Evolutionary conservation across 2,113 vertebrate species (phyloP).

Genomic region (Pycnonotus jocosus): DNA sequence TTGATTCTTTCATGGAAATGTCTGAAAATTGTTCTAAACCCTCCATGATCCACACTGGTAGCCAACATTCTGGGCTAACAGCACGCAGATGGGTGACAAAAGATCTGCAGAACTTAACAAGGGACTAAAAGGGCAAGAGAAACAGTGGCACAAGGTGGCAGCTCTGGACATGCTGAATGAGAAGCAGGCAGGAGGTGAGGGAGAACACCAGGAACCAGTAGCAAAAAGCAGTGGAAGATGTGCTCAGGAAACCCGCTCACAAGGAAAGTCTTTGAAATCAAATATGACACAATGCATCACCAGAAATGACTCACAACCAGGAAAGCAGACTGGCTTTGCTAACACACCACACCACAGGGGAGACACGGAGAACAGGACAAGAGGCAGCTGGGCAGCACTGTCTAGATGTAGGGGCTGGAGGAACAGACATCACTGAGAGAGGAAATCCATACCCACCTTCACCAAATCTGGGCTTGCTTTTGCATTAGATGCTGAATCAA

Average conservation of each 20-base stretch:
- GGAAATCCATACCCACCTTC: slow-evolving; percentile 88
- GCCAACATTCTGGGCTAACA: background rate
- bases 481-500: slow-evolving; percentile 82
- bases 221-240: background rate
- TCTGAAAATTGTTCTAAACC: background rate
- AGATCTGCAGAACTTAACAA: background rate
- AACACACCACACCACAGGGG: background rate
- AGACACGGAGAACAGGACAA: background rate
- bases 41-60: background rate
- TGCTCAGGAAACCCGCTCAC: background rate
- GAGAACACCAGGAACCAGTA: background rate
- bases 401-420: background rate
- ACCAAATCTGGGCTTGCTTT: slow-evolving; percentile 81
- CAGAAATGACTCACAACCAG: background rate
- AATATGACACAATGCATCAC: background rate
- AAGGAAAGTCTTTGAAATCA: background rate
- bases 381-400: background rate
- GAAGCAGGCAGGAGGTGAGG: background rate
- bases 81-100: background rate
- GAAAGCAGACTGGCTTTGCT: background rate
- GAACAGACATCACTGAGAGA: background rate
- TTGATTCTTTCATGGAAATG: background rate
- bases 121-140: background rate
- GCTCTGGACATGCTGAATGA: background rate
- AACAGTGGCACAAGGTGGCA: background rate